Evolutionary conservation across 2,888 invertebrate species (phyloP).

Genomic region (Cheilosia vulpina): DNA sequence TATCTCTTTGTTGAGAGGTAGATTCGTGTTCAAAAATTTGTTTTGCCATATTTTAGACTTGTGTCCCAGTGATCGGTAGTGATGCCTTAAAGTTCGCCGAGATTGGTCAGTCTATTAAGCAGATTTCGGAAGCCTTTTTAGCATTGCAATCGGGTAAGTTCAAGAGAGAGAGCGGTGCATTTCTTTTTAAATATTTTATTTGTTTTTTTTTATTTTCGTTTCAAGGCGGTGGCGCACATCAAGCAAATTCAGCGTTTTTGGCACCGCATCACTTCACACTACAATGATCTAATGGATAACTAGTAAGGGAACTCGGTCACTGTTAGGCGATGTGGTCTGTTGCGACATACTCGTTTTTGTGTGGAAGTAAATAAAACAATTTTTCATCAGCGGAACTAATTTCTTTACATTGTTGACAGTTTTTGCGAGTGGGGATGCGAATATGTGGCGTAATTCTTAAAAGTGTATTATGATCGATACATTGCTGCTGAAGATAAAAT

Average conservation of each 20-base stretch:
- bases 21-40: background rate
- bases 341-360: background rate
- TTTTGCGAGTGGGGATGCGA: background rate
- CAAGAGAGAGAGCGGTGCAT: too few species aligned
- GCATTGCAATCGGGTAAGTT: conserved; percentile 27
- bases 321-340: conserved; percentile 6
- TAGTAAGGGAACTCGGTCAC: background rate
- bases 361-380: conserved; percentile 31
- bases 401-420: conserved; percentile 13
- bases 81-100: conserved; percentile 20
- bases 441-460: too few species aligned
- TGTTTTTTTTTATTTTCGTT: background rate
- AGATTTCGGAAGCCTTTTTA: conserved; percentile 30
- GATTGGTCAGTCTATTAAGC: conserved; percentile 30
- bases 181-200: background rate
- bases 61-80: conserved; percentile 31
- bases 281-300: conserved; percentile 1
- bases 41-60: background rate
- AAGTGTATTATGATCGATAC: background rate
- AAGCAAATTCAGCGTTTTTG: conserved; percentile 10
- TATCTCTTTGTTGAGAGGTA: background rate
- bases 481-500: too few species aligned
- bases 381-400: conserved; percentile 47
- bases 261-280: conserved; percentile 18
- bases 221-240: conserved; percentile 24